These are phyloP conservation scores for Pluvianellus socialis DNA, from an alignment of 2,113 vertebrate species.

Conservation along the genomic window DNA sequence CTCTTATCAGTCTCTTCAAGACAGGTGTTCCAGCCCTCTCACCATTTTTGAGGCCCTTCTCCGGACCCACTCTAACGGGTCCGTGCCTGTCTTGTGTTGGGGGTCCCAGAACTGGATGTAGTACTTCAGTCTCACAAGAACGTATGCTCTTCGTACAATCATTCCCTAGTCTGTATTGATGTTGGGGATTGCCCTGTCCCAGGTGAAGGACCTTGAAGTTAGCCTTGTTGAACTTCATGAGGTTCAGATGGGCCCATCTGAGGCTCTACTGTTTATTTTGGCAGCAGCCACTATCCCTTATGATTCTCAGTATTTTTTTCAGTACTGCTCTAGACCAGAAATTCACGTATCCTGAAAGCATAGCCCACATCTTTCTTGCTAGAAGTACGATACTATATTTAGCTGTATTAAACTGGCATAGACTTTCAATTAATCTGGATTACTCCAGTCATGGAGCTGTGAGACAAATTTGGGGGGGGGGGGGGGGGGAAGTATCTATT, in stretches of 20 bases:
- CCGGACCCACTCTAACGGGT: neutral
- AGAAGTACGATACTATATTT: neutral
- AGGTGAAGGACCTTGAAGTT: neutral
- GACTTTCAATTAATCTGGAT: neutral
- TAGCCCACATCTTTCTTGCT: neutral
- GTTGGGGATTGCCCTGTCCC: neutral
- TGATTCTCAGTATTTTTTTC: neutral
- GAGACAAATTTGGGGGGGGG: neutral
- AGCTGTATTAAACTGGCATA: neutral
- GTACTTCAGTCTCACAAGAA: neutral
- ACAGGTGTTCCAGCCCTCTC: neutral
- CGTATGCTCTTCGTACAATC: neutral
- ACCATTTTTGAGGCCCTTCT: neutral
- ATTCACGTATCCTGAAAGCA: neutral
- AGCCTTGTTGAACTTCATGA: neutral
- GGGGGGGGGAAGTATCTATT: too few relatives aligned
- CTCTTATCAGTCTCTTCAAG: neutral
- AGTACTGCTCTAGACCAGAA: neutral
- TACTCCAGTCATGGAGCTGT: neutral
- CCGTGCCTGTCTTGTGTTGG: rapidly evolving
- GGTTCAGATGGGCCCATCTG: neutral
- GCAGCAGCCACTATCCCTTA: neutral
- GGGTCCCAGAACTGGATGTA: neutral
- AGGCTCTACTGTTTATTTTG: neutral
- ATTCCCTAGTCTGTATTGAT: neutral